Conservation (phyloP, 2,888 invertebrate species). For the Lasioglossum vierecki region DNA sequence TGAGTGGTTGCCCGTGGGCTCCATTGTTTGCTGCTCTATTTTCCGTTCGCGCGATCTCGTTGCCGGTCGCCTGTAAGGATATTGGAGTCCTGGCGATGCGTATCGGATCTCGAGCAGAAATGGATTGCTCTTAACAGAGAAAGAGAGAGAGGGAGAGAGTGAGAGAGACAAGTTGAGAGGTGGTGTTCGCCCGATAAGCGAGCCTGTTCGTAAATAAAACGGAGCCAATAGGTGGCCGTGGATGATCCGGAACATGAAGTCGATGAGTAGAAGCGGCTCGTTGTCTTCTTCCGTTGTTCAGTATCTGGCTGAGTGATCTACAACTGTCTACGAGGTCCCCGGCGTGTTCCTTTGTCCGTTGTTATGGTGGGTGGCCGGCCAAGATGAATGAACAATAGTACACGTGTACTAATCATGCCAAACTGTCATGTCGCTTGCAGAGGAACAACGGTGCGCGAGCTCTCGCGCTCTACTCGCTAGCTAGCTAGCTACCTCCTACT, state of each 20-base stretch:
- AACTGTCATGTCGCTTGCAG: slow-evolving; percentile 72
- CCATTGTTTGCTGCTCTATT: slow-evolving; percentile 32
- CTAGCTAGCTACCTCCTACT: slow-evolving; percentile 52
- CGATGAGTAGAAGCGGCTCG: slow-evolving; percentile 43
- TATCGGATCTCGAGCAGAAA: slow-evolving; percentile 44
- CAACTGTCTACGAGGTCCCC: slow-evolving; percentile 43
- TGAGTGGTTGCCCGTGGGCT: not conserved
- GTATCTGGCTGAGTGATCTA: slow-evolving; percentile 50
- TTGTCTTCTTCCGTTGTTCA: slow-evolving; percentile 25
- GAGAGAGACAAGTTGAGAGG: not conserved
- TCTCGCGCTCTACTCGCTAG: slow-evolving; percentile 38
- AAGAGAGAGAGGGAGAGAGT: not conserved
- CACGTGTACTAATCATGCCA: slow-evolving; percentile 79
- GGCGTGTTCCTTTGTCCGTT: slow-evolving; percentile 45
- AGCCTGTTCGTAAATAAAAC: slow-evolving; percentile 53
- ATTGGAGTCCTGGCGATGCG: slow-evolving; percentile 37
- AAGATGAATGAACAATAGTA: slow-evolving; percentile 75
- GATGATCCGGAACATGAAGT: slow-evolving; percentile 1
- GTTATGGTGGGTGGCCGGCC: slow-evolving; percentile 54
- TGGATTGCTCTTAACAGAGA: slow-evolving; percentile 37
- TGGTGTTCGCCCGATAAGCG: slow-evolving; percentile 22
- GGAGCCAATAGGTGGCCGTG: slow-evolving; percentile 20
- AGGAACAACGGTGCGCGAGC: slow-evolving; percentile 63
- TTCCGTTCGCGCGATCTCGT: slow-evolving; percentile 35
- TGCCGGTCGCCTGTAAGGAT: slow-evolving; percentile 8